Percentiles rank a stretch among this genome's conserved stretches.
These are phyloP conservation scores for Andricus grossulariae DNA, from an alignment of 1,140 invertebrate genomes.

Conservation along the genomic window DNA sequence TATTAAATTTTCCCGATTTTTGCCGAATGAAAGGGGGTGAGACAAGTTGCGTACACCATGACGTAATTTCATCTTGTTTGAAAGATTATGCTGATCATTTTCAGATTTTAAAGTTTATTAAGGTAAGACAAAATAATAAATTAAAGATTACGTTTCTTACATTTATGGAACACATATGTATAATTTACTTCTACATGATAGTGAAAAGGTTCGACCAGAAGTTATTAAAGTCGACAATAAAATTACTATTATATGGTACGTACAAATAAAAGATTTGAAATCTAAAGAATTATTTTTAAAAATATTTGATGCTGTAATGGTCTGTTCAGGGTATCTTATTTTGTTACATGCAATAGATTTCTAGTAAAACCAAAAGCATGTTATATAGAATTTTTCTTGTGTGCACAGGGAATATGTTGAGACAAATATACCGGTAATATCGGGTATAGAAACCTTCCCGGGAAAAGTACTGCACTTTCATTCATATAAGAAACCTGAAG, in stretches of 20 bases:
- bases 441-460: constrained; percentile 78
- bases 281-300: constrained; percentile 59
- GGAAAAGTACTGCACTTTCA: constrained; percentile 82
- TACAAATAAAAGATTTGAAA: constrained; percentile 70
- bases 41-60: constrained; percentile 78
- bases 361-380: neutral
- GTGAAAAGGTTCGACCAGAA: constrained; percentile 63
- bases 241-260: constrained; percentile 59
- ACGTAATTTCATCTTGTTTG: constrained; percentile 81
- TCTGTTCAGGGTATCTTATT: constrained; percentile 80
- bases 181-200: constrained; percentile 62
- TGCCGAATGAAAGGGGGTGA: constrained; percentile 72
- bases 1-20: no score
- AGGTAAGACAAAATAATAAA: constrained; percentile 63
- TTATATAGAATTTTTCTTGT: constrained; percentile 34
- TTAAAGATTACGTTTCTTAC: neutral
- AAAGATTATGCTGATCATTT: constrained; percentile 78
- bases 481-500: constrained; percentile 79
- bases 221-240: constrained; percentile 39
- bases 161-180: constrained; percentile 3
- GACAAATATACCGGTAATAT: constrained; percentile 79
- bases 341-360: no score
- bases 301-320: constrained; percentile 79
- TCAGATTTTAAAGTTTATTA: constrained; percentile 75
- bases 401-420: constrained; percentile 79